phyloP scores from a whole-genome alignment of 2,888 invertebrate genomes.

The Willowsia nigromaculata region DNA sequence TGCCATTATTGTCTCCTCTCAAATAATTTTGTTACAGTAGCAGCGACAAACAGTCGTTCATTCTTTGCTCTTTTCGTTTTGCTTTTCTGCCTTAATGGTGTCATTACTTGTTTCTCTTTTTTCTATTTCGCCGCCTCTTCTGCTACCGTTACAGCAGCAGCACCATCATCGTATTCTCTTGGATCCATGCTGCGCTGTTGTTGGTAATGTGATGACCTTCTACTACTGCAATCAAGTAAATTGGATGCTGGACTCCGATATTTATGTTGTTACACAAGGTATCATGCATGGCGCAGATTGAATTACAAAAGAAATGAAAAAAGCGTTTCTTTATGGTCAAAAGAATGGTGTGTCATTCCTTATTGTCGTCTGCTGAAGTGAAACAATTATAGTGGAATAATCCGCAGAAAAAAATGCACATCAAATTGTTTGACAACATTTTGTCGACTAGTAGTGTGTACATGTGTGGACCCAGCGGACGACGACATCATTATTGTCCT shows the following conservation, averaged over 20 bases:
- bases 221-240: slow-evolving; percentile 52
- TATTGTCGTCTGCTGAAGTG: neutral
- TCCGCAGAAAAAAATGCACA: neutral
- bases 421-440: slow-evolving; percentile 5
- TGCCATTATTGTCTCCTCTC: slow-evolving; percentile 10
- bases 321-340: neutral
- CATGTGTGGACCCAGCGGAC: neutral
- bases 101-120: slow-evolving; percentile 29
- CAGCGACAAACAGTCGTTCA: neutral
- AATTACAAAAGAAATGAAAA: neutral
- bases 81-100: slow-evolving; percentile 1
- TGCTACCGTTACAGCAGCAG: neutral
- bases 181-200: neutral
- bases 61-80: slow-evolving; percentile 19
- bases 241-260: slow-evolving; percentile 38
- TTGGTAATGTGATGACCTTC: slow-evolving; percentile 25
- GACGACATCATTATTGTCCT: neutral
- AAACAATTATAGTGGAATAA: neutral
- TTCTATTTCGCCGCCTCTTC: neutral
- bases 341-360: neutral
- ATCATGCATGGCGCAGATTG: neutral
- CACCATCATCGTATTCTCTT: slow-evolving; percentile 23
- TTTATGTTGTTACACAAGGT: neutral
- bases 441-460: neutral
- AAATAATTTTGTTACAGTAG: neutral